phyloP scores from a whole-genome alignment of 1,140 invertebrate species.

The Drosophila insularis region DNA sequence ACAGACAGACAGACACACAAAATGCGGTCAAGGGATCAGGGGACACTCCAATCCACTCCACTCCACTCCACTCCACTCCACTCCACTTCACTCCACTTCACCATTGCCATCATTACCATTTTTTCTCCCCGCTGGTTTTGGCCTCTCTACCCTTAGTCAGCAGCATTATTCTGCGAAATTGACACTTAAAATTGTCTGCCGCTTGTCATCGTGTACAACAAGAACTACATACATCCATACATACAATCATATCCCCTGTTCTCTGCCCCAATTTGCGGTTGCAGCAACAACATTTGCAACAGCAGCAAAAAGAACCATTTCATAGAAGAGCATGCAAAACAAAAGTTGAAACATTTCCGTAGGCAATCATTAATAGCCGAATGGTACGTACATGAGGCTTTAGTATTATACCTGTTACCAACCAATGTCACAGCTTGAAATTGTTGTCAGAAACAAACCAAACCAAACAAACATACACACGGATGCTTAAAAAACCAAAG shows the following conservation, averaged over 20 bases:
- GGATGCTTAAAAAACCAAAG: background rate
- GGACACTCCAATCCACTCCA: conserved; percentile 20
- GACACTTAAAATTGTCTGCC: conserved; percentile 39
- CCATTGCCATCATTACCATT: background rate
- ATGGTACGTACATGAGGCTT: background rate
- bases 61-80: conserved; percentile 18
- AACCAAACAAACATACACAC: conserved; percentile 13
- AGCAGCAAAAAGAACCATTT: conserved; percentile 38
- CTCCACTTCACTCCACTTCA: conserved; percentile 24
- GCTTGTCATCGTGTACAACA: conserved; percentile 16
- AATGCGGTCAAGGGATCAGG: conserved; percentile 49
- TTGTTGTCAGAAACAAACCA: conserved; percentile 42
- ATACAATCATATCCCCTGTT: conserved; percentile 28
- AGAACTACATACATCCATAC: background rate
- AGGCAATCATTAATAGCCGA: conserved; percentile 33
- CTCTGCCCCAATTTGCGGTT: conserved; percentile 56
- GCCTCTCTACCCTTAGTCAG: conserved; percentile 17
- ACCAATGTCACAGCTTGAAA: conserved; percentile 29
- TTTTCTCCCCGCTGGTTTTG: background rate
- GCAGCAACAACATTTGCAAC: conserved; percentile 24
- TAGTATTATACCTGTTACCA: conserved; percentile 41
- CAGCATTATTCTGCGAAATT: conserved; percentile 42
- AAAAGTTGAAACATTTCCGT: conserved; percentile 45
- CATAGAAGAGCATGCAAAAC: conserved; percentile 40
- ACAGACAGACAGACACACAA: conserved; percentile 42